phyloP scores from a whole-genome alignment of 2,113 vertebrate genomes.

The Vanacampus margaritifer region DNA sequence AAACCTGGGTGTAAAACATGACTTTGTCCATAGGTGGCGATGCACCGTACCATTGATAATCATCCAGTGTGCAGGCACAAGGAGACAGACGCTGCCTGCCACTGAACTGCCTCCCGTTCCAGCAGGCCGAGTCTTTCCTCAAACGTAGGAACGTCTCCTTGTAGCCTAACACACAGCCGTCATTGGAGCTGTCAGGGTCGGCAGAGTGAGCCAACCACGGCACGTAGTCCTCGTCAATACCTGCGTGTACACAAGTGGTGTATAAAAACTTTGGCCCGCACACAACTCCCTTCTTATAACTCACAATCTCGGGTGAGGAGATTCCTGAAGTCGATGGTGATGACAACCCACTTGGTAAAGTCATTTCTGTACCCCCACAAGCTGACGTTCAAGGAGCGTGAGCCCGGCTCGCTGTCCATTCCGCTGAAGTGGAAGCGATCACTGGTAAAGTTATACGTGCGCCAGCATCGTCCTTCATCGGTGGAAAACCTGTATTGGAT shows the following conservation, averaged over 20 bases:
- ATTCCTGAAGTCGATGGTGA: slow-evolving; percentile 87
- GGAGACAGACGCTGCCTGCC: slow-evolving; percentile 76
- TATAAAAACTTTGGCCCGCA: background rate
- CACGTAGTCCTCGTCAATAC: slow-evolving; percentile 81
- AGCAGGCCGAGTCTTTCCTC: slow-evolving; percentile 84
- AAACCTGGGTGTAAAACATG: background rate
- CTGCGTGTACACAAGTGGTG: slow-evolving; percentile 52
- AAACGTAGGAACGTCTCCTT: slow-evolving; percentile 84
- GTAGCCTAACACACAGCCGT: slow-evolving; percentile 90
- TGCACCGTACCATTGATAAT: slow-evolving; percentile 85
- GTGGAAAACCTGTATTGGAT: slow-evolving; percentile 81
- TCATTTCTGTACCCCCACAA: slow-evolving; percentile 86
- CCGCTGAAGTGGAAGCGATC: slow-evolving; percentile 86
- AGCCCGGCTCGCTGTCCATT: slow-evolving; percentile 86
- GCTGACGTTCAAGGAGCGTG: slow-evolving; percentile 88
- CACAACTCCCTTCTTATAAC: slow-evolving; percentile 16
- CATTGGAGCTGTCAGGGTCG: slow-evolving; percentile 72
- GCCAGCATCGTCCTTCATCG: slow-evolving; percentile 93
- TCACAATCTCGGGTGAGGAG: slow-evolving; percentile 85
- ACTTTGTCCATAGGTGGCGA: background rate
- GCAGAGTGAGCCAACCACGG: slow-evolving; percentile 89
- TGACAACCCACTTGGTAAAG: slow-evolving; percentile 83
- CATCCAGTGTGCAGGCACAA: slow-evolving; percentile 82
- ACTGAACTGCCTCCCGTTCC: slow-evolving; percentile 83
- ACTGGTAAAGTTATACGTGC: slow-evolving; percentile 75